A percentile compares a stretch with the other conserved stretches of the same genome.
phyloP scores from a whole-genome alignment of 2,797 vertebrate species.

The Craterocephalus amniculus region DNA sequence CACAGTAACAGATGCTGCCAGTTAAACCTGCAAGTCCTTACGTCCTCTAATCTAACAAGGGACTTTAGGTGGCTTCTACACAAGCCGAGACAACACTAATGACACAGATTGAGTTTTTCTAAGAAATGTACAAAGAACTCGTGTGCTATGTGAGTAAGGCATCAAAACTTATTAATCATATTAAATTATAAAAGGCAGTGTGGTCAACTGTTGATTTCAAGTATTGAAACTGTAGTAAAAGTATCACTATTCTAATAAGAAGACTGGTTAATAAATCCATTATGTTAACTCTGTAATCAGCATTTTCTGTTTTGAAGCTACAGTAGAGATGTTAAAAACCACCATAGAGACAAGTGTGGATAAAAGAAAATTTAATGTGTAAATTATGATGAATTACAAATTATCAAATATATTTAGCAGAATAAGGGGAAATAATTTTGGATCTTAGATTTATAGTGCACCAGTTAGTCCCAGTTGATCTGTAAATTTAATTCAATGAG shows the following conservation, averaged over 20 bases:
- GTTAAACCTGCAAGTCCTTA: slow-evolving; percentile 73
- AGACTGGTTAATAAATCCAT: background rate
- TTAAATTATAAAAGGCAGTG: slow-evolving; percentile 41
- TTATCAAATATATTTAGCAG: background rate
- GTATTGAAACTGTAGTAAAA: slow-evolving; percentile 14
- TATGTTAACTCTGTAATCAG: background rate
- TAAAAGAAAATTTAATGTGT: background rate
- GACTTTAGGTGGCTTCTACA: slow-evolving; percentile 58
- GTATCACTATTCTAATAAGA: background rate
- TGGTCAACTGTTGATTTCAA: slow-evolving; percentile 42
- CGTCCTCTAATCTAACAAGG: slow-evolving; percentile 71
- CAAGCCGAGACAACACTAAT: slow-evolving; percentile 41
- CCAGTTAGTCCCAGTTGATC: no score
- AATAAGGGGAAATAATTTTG: background rate
- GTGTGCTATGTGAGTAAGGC: slow-evolving; percentile 35
- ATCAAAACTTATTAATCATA: slow-evolving; percentile 47
- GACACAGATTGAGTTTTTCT: slow-evolving; percentile 55
- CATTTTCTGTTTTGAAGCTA: background rate
- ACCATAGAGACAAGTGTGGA: background rate
- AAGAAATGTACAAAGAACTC: slow-evolving; percentile 47
- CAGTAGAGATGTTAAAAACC: no score
- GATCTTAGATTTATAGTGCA: no score
- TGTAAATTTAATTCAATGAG: no score
- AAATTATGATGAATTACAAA: background rate
- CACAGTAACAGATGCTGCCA: slow-evolving; percentile 77